phyloP scores from a whole-genome alignment of 2,113 vertebrate genomes.

The Amia ocellicauda region DNA sequence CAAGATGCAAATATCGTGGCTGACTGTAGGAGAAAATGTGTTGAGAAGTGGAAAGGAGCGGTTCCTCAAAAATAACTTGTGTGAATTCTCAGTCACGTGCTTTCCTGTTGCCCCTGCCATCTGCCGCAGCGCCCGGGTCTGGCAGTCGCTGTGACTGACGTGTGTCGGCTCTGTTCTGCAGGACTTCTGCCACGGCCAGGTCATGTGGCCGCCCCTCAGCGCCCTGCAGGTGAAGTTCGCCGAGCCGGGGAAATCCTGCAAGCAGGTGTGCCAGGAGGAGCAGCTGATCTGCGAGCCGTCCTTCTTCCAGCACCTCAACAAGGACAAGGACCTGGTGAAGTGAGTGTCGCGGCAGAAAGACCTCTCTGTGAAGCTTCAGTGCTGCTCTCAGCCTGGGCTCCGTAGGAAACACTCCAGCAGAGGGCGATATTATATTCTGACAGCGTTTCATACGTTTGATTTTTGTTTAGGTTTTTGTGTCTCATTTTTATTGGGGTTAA shows the following conservation, averaged over 20 bases:
- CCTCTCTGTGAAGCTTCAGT: neutral
- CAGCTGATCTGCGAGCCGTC: conserved; percentile 97
- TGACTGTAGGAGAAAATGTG: too few relatives aligned
- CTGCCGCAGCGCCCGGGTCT: too few relatives aligned
- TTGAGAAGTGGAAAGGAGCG: too few relatives aligned
- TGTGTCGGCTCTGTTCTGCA: conserved; percentile 38
- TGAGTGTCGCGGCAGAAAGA: conserved; percentile 40
- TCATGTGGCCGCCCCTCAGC: conserved; percentile 95
- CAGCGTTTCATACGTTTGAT: too few relatives aligned
- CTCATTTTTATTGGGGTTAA: too few relatives aligned
- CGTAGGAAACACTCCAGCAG: conserved; percentile 17
- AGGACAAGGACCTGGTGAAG: conserved; percentile 87
- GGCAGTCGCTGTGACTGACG: neutral
- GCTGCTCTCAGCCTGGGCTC: neutral
- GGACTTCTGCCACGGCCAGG: conserved; percentile 98
- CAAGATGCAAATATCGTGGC: too few relatives aligned
- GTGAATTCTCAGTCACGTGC: too few relatives aligned
- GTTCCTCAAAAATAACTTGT: too few relatives aligned
- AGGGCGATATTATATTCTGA: conserved; percentile 22
- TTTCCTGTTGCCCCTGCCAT: too few relatives aligned
- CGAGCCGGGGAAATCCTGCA: conserved; percentile 83
- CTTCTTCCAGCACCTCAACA: conserved; percentile 98
- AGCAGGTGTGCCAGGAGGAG: conserved; percentile 94
- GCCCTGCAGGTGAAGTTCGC: conserved; percentile 89
- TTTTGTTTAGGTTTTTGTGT: too few relatives aligned